phyloP scores from a whole-genome alignment of 2,888 invertebrate species.

The Sarcophaga rosellei region DNA sequence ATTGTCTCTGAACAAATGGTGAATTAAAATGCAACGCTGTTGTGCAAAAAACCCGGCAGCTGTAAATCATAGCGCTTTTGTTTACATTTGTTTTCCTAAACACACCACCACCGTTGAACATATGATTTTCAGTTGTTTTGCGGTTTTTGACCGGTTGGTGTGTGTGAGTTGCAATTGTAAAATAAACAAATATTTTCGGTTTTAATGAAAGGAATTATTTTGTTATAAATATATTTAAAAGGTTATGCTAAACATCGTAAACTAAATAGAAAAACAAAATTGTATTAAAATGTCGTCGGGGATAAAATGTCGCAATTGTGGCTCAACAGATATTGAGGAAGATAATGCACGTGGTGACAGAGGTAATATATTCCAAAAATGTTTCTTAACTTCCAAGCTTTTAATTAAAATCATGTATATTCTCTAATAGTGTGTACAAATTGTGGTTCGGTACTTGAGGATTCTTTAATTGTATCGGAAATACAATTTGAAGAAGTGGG shows the following conservation, averaged over 20 bases:
- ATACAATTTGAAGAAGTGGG: conserved; percentile 97
- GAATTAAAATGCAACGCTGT: conserved; percentile 1
- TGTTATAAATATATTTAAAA: background rate
- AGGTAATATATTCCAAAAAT: conserved; percentile 71
- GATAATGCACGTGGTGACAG: conserved; percentile 95
- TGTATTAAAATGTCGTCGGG: conserved; percentile 82
- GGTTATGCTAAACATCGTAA: background rate
- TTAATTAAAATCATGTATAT: background rate
- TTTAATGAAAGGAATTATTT: background rate
- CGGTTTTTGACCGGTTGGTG: background rate
- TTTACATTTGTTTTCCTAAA: conserved; percentile 20
- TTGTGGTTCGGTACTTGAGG: conserved; percentile 98
- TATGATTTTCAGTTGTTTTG: conserved; percentile 8
- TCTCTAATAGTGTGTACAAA: conserved; percentile 91
- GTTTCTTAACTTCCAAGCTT: conserved; percentile 36
- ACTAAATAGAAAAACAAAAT: background rate
- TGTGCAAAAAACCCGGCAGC: background rate
- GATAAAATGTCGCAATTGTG: conserved; percentile 93
- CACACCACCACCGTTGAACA: background rate
- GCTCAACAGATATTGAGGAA: conserved; percentile 95
- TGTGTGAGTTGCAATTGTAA: conserved; percentile 1
- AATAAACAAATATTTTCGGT: background rate
- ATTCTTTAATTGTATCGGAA: conserved; percentile 97
- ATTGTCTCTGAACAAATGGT: background rate
- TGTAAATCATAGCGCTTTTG: conserved; percentile 3